Base-by-base conservation (phyloP, 2,888 invertebrate species). In the Limnephilus auricula region DNA sequence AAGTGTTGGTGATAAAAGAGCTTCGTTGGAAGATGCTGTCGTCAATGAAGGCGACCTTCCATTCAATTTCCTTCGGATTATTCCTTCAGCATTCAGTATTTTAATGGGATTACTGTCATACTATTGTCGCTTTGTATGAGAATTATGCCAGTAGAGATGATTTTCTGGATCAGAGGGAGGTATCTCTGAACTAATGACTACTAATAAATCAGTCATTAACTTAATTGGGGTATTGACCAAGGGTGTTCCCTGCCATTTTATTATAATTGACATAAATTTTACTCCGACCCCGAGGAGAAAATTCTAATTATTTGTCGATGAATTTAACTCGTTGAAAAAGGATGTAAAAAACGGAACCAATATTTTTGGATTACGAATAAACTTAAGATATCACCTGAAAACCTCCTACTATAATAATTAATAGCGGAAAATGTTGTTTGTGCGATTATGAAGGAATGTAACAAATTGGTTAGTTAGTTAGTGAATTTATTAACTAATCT, bases 21-120 rank as follows among this genome's bases (percentile, higher is more conserved):
- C 84, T n/a, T n/a, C 37, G 84, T 37, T n/a, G 84, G 37, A n/a
- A 84, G 40, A 40, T 84, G 84, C 34, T 40, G 15, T 84, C 84
- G 34, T n/a, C 37, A 84, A 37, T 84, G n/a, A 84, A n/a, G 34
- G 25, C 9, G 84, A 37, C 34, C 40, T 37, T 84, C 34, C 37
- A 34, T 84, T 82, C 31, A 82, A 82, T 82, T 32, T 82, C 80
- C 80, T 82, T 15, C 32, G 30, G 80, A 32, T 82, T 82, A 82
- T 82, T 82, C 80, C 80, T 10, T 82, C 32, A 82, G 80, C 32
- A 34, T 82, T 82, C 15, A 18, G 32, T 82, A 82, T 82, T 82
- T 34, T 32, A 82, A 82, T 34, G 80, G 80, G 80, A 82, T 82
- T 82, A 82, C 18, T 82, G 30, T 82, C 25, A n/a, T 65, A n/a